Evolutionary conservation across 2,797 vertebrate species (phyloP).

Genomic region (Helicolenus hilgendorfi): DNA sequence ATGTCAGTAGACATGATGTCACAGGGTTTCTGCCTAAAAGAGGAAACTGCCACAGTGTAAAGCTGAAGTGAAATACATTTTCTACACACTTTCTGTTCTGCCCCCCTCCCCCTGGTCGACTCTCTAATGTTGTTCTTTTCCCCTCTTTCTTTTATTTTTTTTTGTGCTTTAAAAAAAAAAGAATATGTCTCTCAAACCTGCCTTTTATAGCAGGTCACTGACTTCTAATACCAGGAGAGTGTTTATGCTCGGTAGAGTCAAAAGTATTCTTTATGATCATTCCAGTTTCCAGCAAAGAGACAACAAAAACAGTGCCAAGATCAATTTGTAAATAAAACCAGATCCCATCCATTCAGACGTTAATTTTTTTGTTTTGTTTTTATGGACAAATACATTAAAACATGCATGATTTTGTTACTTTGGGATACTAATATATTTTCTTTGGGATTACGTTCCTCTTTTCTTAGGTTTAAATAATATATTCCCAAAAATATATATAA

Average conservation of each 20-base stretch:
- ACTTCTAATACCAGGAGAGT: slow-evolving; percentile 75
- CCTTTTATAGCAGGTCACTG: slow-evolving; percentile 74
- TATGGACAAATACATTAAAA: slow-evolving; percentile 84
- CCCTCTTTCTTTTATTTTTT: slow-evolving; percentile 51
- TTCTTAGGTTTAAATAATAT: slow-evolving; percentile 87
- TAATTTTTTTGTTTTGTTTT: slow-evolving; percentile 73
- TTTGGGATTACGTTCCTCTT: slow-evolving; percentile 83
- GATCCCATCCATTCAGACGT: slow-evolving; percentile 72
- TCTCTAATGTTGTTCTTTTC: slow-evolving; percentile 60
- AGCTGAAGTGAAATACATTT: slow-evolving; percentile 79
- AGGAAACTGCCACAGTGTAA: slow-evolving; percentile 84
- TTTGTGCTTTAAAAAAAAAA: slow-evolving; percentile 76
- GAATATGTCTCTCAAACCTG: slow-evolving; percentile 73
- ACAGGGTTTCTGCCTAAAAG: slow-evolving; percentile 80
- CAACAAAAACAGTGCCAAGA: slow-evolving; percentile 88
- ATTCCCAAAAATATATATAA: slow-evolving; percentile 86
- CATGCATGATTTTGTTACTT: slow-evolving; percentile 92
- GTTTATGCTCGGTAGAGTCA: slow-evolving; percentile 73
- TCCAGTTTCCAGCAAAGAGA: slow-evolving; percentile 86
- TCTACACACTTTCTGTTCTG: slow-evolving; percentile 75
- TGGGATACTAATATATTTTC: slow-evolving; percentile 90
- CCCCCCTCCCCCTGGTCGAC: slow-evolving; percentile 46
- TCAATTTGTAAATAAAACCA: slow-evolving; percentile 88
- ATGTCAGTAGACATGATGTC: slow-evolving; percentile 73
- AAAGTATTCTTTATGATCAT: slow-evolving; percentile 85